Evolutionary conservation across 2,797 vertebrate species (phyloP), one percentile per base, ranked within the genome.

Genomic region (Eidolon dupreanum): DNA sequence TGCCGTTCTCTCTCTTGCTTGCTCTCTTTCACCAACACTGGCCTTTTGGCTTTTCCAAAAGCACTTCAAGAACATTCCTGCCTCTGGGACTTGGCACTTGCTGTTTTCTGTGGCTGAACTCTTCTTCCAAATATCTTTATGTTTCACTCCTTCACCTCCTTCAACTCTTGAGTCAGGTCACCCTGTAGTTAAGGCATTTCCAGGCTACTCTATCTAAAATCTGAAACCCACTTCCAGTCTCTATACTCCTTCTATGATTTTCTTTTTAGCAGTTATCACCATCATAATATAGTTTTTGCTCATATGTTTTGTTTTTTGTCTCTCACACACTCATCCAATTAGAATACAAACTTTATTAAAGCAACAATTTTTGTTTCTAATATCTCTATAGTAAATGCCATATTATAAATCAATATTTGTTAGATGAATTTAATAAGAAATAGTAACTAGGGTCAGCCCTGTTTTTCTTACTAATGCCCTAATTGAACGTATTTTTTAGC

Each of bases 351-450:
- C 38, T 85, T 24, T 13, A 46, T 57, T 55, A 46, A 73, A 17
- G 9, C 8, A 88, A 38, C 7, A 43, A 22, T 20, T 81, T 93
- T 84, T 79, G 46, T 79, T 57, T 59, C 88, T 33, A 55, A 57
- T 77, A 16, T 11, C 12, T 90, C 20, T 71, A 53, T 10, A 38
- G 11, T 74, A 90, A 95, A 85, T 68, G 4, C 20, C 28, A 38
- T 75, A 46, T 83, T 82, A 57, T 38, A 41, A 92, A 22, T 89
- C 33, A 93, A 13, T 88, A 59, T 85, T 84, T 95, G 11, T 79
- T 78, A 15, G 82, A 36, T 84, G 68, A 77, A 79, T 81, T 73
- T 78, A 88, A 19, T 93, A 89, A 17, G 19, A 91, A 96, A 73
- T 89, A 75, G 46, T 88, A 10, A 26, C 5, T 74, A 61, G 17